Evolutionary conservation across 2,113 vertebrate species (phyloP).

Genomic region (Lagopus leucura): DNA sequence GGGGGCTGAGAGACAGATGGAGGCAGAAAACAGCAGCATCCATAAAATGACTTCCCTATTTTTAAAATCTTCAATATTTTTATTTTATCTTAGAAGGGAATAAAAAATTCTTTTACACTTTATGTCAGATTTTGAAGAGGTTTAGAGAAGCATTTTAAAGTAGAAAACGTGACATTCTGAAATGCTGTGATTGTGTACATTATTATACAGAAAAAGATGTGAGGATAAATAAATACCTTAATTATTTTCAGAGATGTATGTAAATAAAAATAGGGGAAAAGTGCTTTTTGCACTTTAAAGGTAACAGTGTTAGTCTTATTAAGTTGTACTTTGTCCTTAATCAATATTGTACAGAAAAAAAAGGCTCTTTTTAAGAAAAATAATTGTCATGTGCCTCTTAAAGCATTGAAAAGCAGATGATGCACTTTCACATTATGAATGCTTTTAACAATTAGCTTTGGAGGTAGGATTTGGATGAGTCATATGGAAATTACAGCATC

Average conservation of each 20-base stretch:
- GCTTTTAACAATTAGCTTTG: neutral
- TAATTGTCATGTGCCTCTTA: constrained; percentile 20
- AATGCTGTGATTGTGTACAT: neutral
- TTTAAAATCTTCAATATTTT: neutral
- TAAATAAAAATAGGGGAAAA: neutral
- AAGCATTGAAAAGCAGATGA: constrained; percentile 7
- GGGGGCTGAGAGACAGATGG: neutral
- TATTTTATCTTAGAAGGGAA: neutral
- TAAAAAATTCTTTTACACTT: neutral
- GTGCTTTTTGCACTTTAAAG: neutral
- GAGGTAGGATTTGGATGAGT: constrained; percentile 28
- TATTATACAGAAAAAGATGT: neutral
- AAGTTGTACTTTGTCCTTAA: constrained; percentile 13
- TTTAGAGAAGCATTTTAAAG: neutral
- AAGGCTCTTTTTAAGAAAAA: constrained; percentile 10
- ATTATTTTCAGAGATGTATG: neutral
- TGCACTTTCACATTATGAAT: constrained; percentile 12
- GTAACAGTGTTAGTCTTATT: neutral
- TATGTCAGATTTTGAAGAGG: neutral
- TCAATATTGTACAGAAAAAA: neutral
- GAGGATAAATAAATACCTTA: neutral
- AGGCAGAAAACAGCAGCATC: neutral
- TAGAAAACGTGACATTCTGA: neutral
- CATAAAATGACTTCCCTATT: neutral
- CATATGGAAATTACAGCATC: constrained; percentile 29